These are phyloP conservation scores for Hesperia comma DNA, from an alignment of 2,888 invertebrate genomes.

Conservation along the genomic window DNA sequence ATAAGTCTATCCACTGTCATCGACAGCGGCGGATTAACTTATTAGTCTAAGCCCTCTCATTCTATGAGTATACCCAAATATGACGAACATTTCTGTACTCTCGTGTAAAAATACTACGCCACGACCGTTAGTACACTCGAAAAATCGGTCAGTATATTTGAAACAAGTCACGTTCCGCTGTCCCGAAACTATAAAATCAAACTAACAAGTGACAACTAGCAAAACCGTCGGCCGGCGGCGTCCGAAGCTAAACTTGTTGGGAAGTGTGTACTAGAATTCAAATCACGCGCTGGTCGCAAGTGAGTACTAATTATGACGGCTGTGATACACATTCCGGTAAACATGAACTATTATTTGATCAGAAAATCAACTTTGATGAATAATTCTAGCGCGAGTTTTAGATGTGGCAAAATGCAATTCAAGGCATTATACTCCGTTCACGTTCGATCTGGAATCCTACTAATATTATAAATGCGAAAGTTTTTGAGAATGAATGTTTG, in stretches of 20 bases:
- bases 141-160: neutral
- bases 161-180: conserved; percentile 1
- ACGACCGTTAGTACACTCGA: neutral
- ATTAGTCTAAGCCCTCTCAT: too few species aligned
- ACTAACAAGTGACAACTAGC: conserved; percentile 9
- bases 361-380: neutral
- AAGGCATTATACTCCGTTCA: too few species aligned
- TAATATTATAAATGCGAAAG: too few species aligned
- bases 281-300: neutral
- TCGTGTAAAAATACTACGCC: neutral
- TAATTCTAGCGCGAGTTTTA: too few species aligned
- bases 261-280: conserved; percentile 2
- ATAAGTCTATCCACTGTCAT: too few species aligned
- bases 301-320: neutral
- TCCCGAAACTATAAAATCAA: conserved; percentile 5
- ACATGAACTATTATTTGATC: neutral
- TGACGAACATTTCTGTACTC: too few species aligned
- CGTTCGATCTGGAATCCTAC: too few species aligned
- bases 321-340: neutral
- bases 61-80: too few species aligned
- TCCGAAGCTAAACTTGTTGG: neutral
- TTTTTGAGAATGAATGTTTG: too few species aligned
- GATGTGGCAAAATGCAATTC: too few species aligned
- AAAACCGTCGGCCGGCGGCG: neutral
- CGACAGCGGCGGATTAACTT: too few species aligned